These are phyloP conservation scores for Watsonalla cultraria DNA, from an alignment of 2,888 invertebrate species.

Conservation along the genomic window DNA sequence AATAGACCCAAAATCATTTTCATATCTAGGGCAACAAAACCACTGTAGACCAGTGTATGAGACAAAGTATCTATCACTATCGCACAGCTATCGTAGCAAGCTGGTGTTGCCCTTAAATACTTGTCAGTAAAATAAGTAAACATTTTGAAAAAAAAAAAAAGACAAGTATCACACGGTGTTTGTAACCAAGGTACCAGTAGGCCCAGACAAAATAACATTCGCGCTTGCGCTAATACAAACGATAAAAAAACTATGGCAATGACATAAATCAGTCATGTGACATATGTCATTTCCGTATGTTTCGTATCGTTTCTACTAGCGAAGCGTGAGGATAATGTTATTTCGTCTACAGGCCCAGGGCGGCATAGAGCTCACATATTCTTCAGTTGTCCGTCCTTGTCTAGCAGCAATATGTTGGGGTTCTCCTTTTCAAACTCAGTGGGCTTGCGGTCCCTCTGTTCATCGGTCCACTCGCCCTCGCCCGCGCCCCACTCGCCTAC, in stretches of 20 bases:
- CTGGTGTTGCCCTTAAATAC: too few species aligned
- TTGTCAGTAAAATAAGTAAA: too few species aligned
- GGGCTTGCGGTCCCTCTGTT: slow-evolving; percentile 83
- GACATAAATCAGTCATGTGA: too few species aligned
- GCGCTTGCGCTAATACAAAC: too few species aligned
- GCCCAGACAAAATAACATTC: neutral
- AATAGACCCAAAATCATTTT: too few species aligned
- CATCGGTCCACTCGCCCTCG: slow-evolving; percentile 86
- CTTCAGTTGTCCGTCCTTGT: slow-evolving; percentile 85
- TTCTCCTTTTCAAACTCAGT: slow-evolving; percentile 88
- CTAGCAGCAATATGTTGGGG: slow-evolving; percentile 86
- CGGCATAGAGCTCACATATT: slow-evolving; percentile 78
- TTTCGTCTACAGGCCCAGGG: neutral
- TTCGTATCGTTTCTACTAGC: neutral
- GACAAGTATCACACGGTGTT: neutral
- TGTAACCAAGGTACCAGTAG: neutral
- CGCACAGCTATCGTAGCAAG: too few species aligned
- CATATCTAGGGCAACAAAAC: too few species aligned
- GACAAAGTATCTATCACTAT: too few species aligned
- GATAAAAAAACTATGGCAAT: too few species aligned
- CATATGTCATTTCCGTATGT: too few species aligned
- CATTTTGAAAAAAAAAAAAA: neutral
- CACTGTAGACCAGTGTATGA: too few species aligned
- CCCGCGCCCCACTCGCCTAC: slow-evolving; percentile 86
- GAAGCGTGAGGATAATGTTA: neutral